Percentiles rank a stretch among this genome's conserved stretches.
Evolutionary conservation across 2,888 invertebrate genomes (phyloP).

Genomic region (Leucophenga maculata): DNA sequence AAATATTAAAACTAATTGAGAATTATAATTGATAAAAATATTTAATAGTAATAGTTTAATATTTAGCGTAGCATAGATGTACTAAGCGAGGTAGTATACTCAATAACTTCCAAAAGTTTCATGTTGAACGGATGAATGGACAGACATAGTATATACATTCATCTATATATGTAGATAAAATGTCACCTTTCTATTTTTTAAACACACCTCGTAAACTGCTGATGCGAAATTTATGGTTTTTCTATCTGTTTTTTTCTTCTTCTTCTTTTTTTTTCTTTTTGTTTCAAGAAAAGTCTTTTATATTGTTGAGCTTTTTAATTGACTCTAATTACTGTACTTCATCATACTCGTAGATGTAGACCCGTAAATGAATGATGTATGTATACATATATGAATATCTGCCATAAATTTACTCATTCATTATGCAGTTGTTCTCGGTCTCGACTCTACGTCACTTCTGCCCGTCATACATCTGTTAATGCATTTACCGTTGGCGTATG

Average conservation of each 20-base stretch:
- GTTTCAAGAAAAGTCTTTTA: neutral
- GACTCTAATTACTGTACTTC: neutral
- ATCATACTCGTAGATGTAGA: neutral
- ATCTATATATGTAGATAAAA: no score
- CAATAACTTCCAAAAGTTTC: no score
- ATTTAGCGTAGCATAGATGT: no score
- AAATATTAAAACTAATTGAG: no score
- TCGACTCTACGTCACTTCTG: slow-evolving; percentile 26
- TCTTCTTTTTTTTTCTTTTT: slow-evolving; percentile 1
- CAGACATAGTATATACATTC: no score
- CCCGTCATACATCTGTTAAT: neutral
- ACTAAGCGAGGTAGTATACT: no score
- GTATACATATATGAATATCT: slow-evolving; percentile 35
- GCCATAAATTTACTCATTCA: slow-evolving; percentile 48
- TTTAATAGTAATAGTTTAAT: no score
- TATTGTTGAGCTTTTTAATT: no score
- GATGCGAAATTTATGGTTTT: neutral
- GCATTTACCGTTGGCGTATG: slow-evolving; percentile 25
- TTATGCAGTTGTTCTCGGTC: slow-evolving; percentile 45
- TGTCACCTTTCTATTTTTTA: no score
- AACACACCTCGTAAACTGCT: no score
- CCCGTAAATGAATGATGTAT: neutral
- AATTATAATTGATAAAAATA: no score
- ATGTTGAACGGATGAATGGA: no score
- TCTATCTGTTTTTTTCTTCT: neutral